These are phyloP conservation scores for Mimas tiliae DNA, from an alignment of 2,888 invertebrate genomes.

Conservation along the genomic window DNA sequence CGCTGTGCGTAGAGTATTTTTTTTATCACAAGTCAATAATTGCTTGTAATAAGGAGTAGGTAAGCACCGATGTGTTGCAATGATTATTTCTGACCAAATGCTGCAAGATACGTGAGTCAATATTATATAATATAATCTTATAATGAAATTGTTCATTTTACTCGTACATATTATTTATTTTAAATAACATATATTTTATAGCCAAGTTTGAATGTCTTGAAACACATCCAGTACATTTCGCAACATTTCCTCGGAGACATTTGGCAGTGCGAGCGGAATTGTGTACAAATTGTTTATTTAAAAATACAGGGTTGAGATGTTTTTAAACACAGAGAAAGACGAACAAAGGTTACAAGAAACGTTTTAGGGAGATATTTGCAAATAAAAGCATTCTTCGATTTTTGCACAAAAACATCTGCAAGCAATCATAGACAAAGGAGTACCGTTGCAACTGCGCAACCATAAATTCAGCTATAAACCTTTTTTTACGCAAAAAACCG, in stretches of 20 bases:
- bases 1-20: too few species aligned
- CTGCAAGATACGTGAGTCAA: too few species aligned
- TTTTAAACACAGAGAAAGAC: conserved; percentile 47
- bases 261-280: conserved; percentile 50
- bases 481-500: conserved; percentile 47
- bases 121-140: not conserved
- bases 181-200: conserved; percentile 13
- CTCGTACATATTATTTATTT: not conserved
- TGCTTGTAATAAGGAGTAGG: too few species aligned
- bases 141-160: not conserved
- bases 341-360: conserved; percentile 51
- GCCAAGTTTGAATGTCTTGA: conserved; percentile 33
- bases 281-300: conserved; percentile 49
- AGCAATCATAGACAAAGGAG: conserved; percentile 62
- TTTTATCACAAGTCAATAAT: too few species aligned
- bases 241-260: conserved; percentile 45
- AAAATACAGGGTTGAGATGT: conserved; percentile 55
- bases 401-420: conserved; percentile 64
- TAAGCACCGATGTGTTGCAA: too few species aligned
- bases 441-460: conserved; percentile 69
- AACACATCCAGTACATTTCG: conserved; percentile 39
- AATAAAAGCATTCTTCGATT: conserved; percentile 43
- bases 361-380: conserved; percentile 45
- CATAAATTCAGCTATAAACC: conserved; percentile 68
- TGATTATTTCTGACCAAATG: too few species aligned